Conservation (phyloP, 2,888 invertebrate genomes). For the Drosophila austrosaltans region DNA sequence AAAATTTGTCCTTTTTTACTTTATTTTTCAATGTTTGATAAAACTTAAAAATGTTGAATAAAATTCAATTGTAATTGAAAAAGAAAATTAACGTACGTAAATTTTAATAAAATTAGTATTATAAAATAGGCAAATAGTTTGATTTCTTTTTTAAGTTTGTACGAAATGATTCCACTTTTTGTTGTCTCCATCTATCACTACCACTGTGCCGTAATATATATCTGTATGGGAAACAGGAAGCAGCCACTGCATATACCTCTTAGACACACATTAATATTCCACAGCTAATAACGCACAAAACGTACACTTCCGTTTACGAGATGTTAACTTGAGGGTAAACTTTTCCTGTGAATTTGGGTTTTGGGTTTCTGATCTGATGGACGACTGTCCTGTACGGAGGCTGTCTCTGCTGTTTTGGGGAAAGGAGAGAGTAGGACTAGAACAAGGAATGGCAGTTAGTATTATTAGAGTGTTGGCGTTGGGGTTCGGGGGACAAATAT, state of each 20-base stretch:
- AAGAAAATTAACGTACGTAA: too few species aligned
- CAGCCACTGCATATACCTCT: constrained; percentile 34
- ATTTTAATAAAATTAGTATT: too few species aligned
- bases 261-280: constrained; percentile 62
- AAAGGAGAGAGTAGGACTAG: neutral
- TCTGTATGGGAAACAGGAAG: constrained; percentile 53
- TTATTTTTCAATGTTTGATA: too few species aligned
- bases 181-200: neutral
- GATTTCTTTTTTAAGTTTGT: too few species aligned
- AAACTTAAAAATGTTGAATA: too few species aligned
- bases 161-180: too few species aligned
- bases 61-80: too few species aligned
- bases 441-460: neutral
- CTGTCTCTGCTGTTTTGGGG: constrained; percentile 9
- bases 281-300: constrained; percentile 56
- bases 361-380: constrained; percentile 49
- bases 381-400: constrained; percentile 34
- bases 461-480: neutral
- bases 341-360: constrained; percentile 30
- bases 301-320: constrained; percentile 61
- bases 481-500: constrained; percentile 39
- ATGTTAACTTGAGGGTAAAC: constrained; percentile 44
- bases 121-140: too few species aligned
- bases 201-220: neutral
- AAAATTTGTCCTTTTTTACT: neutral